These are phyloP conservation scores for Paradoxurus hermaphroditus DNA, from an alignment of 2,113 vertebrate genomes.

Conservation along the genomic window DNA sequence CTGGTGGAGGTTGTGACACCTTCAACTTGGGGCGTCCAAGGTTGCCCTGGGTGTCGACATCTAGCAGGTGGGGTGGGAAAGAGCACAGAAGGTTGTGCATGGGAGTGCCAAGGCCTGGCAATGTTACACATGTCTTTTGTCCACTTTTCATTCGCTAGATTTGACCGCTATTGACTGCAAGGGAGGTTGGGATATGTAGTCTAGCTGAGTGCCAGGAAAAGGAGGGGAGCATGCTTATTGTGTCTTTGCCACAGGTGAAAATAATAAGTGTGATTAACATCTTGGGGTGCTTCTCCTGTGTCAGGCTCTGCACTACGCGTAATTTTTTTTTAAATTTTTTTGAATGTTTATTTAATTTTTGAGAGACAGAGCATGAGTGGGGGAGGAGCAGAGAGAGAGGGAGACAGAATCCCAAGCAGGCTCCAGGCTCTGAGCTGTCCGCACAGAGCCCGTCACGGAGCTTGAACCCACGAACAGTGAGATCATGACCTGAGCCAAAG, in stretches of 20 bases:
- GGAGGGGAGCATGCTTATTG: neutral
- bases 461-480: too few species aligned
- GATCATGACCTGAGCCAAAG: too few species aligned
- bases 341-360: too few species aligned
- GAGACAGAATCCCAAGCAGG: too few species aligned
- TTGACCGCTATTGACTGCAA: neutral
- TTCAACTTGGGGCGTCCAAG: neutral
- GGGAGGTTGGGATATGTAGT: neutral
- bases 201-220: neutral
- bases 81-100: neutral
- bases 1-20: neutral
- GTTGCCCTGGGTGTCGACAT: neutral
- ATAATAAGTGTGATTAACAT: neutral
- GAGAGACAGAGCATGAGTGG: too few species aligned
- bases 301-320: neutral
- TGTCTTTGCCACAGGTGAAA: neutral
- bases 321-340: too few species aligned
- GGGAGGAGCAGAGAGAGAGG: too few species aligned
- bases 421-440: too few species aligned
- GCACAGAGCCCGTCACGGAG: too few species aligned
- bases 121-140: neutral
- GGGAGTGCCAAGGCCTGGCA: neutral
- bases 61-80: neutral
- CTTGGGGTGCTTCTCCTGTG: neutral
- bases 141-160: neutral